Base-by-base conservation (phyloP, 2,888 invertebrate genomes). In the Papilio elwesi region DNA sequence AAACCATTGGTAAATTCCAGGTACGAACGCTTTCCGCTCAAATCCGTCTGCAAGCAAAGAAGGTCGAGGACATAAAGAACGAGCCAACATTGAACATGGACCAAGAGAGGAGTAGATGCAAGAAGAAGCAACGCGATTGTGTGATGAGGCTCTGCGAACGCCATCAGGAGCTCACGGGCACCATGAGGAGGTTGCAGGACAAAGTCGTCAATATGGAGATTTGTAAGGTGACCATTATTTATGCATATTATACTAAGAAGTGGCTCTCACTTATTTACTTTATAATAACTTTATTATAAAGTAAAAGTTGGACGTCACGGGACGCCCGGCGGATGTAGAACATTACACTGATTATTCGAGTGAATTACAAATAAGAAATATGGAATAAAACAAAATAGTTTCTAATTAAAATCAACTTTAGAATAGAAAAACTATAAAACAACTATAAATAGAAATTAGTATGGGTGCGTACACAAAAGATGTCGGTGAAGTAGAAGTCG, bases 31-130 rank as follows among this genome's bases (percentile, higher is more conserved):
- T 91, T 71, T 76, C 77, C 16, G 85, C 84, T 0, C 87, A 90
- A 77, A 89, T 93, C 12, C 84, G 88, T 0, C 57, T 90, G 0
- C 90, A 92, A 76, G 80, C 76, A 7, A 85, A 85, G 38, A 90
- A 90, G 77, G 82, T 92, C 0, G 75, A 81, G 2, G 86, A 87
- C 68, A 85, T 93, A 7, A 86, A 90, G 66, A 85, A 79, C 26
- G 89, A 90, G 47, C 83, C 89, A 0, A 77, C 83, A 0, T 79
- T 91, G 62, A 79, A 92, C 75, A 81, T 93, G 0, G 83, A 88
- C 55, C 76, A 81, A 0, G 91, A 91, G 74, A 81, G 75, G 53
- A 79, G 77, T 0, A 74, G 75, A 0, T 80, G 85, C 53, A 79
- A 80, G 26, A 75, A 48, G 51, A 84, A 86, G 48, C 85, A 89